Percentiles rank a stretch among this genome's conserved stretches.
These are phyloP conservation scores for Epinephelus moara DNA, from an alignment of 2,113 vertebrate genomes.

Conservation along the genomic window DNA sequence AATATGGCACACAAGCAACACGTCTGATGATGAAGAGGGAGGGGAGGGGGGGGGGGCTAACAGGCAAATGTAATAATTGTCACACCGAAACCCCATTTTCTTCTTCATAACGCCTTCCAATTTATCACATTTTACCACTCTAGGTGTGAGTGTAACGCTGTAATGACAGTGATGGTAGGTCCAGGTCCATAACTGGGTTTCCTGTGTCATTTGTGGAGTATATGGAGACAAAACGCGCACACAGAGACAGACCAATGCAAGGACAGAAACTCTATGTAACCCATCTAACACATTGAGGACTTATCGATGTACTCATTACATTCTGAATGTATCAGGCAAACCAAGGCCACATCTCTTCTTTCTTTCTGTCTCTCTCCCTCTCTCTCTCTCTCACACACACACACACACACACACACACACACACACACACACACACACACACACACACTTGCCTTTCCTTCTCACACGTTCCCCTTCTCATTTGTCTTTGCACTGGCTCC, in stretches of 20 bases:
- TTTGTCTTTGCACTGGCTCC: slow-evolving; percentile 60
- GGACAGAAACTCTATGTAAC: slow-evolving; percentile 62
- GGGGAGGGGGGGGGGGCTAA: slow-evolving; percentile 12
- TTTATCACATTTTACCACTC: slow-evolving; percentile 59
- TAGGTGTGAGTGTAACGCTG: slow-evolving; percentile 51
- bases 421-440: slow-evolving; percentile 11
- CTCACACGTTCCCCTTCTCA: slow-evolving; percentile 54
- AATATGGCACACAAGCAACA: slow-evolving; percentile 72
- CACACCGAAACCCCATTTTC: slow-evolving; percentile 54
- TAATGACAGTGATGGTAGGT: slow-evolving; percentile 44
- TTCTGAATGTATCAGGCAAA: slow-evolving; percentile 67
- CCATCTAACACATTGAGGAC: slow-evolving; percentile 72
- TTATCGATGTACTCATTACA: slow-evolving; percentile 78
- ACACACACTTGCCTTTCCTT: slow-evolving; percentile 26
- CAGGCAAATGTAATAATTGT: slow-evolving; percentile 69
- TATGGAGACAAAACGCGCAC: slow-evolving; percentile 33
- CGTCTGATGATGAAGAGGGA: slow-evolving; percentile 57
- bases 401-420: slow-evolving; percentile 12
- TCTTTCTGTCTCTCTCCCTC: too few species aligned
- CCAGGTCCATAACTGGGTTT: slow-evolving; percentile 52
- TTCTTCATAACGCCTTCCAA: slow-evolving; percentile 32
- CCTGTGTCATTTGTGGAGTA: slow-evolving; percentile 47
- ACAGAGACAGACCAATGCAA: slow-evolving; percentile 46
- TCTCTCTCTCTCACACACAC: too few species aligned
- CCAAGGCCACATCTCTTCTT: slow-evolving; percentile 62